phyloP scores from a whole-genome alignment of 2,797 vertebrate genomes.

The Helostoma temminkii region DNA sequence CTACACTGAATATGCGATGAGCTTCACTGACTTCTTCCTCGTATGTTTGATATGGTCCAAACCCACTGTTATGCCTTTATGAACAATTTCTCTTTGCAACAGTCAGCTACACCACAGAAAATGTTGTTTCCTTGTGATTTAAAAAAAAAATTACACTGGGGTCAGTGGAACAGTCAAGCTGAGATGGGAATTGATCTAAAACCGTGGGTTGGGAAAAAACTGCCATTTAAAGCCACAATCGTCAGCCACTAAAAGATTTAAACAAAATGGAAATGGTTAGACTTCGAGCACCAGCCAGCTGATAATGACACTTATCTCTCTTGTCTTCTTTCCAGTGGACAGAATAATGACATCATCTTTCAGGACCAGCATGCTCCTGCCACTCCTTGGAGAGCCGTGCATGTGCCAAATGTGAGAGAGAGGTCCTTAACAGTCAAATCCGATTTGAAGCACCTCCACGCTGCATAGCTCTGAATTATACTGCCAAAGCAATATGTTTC shows the following conservation, averaged over 20 bases:
- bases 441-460: conserved; percentile 41
- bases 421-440: conserved; percentile 52
- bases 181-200: conserved; percentile 64
- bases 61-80: conserved; percentile 34
- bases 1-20: conserved; percentile 44
- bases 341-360: conserved; percentile 67
- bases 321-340: conserved; percentile 50
- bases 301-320: conserved; percentile 68
- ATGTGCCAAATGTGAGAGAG: conserved; percentile 22
- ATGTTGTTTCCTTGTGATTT: conserved; percentile 46
- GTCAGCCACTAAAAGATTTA: conserved; percentile 50
- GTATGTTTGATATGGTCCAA: conserved; percentile 38
- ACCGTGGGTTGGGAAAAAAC: conserved; percentile 33
- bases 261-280: conserved; percentile 64
- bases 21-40: conserved; percentile 47
- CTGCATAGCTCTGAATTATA: conserved; percentile 33
- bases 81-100: conserved; percentile 45
- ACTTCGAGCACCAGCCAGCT: conserved; percentile 66
- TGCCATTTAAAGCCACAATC: conserved; percentile 45
- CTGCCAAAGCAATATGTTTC: conserved; percentile 56
- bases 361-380: conserved; percentile 35
- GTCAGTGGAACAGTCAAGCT: conserved; percentile 42
- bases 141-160: conserved; percentile 39
- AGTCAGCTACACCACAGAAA: conserved; percentile 30
- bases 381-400: conserved; percentile 16